These are phyloP conservation scores for Calameuta pallipes DNA, from an alignment of 2,888 invertebrate genomes.

Conservation along the genomic window DNA sequence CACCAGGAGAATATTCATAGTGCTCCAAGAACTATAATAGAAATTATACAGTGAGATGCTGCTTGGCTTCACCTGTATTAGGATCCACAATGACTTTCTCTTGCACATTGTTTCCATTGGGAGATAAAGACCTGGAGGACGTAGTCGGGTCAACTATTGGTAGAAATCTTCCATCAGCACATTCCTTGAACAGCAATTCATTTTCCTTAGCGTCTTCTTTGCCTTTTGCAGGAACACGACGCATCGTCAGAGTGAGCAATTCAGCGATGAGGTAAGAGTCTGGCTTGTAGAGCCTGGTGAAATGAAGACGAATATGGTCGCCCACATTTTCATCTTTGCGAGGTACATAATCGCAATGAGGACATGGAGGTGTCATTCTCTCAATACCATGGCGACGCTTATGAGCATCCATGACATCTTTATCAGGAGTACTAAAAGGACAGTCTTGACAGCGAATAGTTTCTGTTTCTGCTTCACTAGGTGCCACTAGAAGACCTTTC, in stretches of 20 bases:
- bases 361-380: conserved; percentile 56
- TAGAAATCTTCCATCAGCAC: conserved; percentile 49
- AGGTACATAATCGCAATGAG: conserved; percentile 60
- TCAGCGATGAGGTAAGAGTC: conserved; percentile 59
- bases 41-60: conserved; percentile 23
- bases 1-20: background rate
- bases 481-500: conserved; percentile 33
- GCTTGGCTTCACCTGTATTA: conserved; percentile 57
- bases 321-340: conserved; percentile 56
- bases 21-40: background rate
- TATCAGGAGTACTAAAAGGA: conserved; percentile 52
- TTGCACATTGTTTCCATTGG: conserved; percentile 29
- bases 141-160: conserved; percentile 40
- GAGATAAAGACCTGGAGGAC: conserved; percentile 20
- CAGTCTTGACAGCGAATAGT: conserved; percentile 50
- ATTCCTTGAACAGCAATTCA: conserved; percentile 53
- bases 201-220: conserved; percentile 39
- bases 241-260: conserved; percentile 48
- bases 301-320: conserved; percentile 57
- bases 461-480: conserved; percentile 33
- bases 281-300: conserved; percentile 57
- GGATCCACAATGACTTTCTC: conserved; percentile 58
- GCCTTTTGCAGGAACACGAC: conserved; percentile 30
- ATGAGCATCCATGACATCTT: conserved; percentile 54
- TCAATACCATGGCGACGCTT: conserved; percentile 59